Evolutionary conservation across 2,797 vertebrate species (phyloP).

Genomic region (Tangara arthus): DNA sequence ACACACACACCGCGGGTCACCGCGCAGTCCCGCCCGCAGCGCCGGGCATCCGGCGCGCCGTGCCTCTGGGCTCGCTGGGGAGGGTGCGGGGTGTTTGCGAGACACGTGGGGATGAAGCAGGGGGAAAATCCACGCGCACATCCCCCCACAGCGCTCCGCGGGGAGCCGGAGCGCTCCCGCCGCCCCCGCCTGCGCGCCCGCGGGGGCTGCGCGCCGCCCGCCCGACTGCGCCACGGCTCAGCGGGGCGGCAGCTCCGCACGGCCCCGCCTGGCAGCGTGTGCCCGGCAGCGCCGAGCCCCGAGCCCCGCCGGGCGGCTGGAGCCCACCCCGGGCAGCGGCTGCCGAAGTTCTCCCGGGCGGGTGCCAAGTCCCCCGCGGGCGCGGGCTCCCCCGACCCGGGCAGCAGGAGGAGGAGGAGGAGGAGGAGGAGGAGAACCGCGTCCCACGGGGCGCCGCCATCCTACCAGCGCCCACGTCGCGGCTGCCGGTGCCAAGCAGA

Average conservation of each 20-base stretch:
- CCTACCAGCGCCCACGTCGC: constrained; percentile 31
- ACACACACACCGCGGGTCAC: constrained; percentile 54
- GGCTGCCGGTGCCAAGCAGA: background rate
- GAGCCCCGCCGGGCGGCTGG: background rate
- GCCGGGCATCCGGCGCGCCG: background rate
- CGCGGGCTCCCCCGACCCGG: background rate
- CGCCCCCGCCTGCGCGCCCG: background rate
- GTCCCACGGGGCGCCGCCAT: background rate
- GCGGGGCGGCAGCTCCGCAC: background rate
- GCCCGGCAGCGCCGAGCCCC: background rate
- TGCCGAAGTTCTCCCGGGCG: background rate
- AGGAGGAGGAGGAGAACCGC: background rate
- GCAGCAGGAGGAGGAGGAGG: background rate
- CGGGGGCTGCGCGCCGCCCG: background rate
- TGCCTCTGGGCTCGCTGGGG: background rate
- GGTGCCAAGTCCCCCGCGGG: background rate
- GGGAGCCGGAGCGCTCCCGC: background rate
- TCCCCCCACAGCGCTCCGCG: background rate
- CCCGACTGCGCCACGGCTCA: background rate
- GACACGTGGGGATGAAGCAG: background rate
- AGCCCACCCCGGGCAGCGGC: background rate
- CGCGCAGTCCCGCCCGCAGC: constrained; percentile 13
- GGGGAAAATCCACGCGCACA: background rate
- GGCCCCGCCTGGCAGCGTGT: background rate
- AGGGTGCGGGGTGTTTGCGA: background rate